Evolutionary conservation across 2,888 invertebrate genomes (phyloP), one percentile per base, ranked within the genome.

Genomic region (Herminia tarsipennalis): DNA sequence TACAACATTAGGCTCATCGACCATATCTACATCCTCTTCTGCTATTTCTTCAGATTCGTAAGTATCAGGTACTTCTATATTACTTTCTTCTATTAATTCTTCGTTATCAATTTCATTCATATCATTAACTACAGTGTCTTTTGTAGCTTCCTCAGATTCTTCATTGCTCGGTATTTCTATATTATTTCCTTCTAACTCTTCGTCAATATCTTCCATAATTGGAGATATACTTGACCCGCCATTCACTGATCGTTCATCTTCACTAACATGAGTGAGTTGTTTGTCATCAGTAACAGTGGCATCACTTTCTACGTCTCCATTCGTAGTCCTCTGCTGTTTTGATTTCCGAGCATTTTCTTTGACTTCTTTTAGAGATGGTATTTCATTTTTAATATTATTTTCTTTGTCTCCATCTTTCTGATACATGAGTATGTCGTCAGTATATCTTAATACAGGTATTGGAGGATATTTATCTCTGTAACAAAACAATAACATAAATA

Each of bases 401-500:
- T 49, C 25, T 21, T 38, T 36, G 14, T 51, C 37, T 8, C 44
- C 56, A 10, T 63, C 66, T 40, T 38, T 64, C 12, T 65, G 48
- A 12, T 64, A 65, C 3, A 59, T 57, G 24, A 73, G 40, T 29
- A 76, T 48, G 29, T 72, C 77, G 0, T 78, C 74, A 16, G 70
- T 64, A 27, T 60, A 65, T 52, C 73, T 68, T 2, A 73, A 16
- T n/a, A 49, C 29, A 2, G 81, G 75, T 24, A 69, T 56, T 5
- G 64, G 60, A 5, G 78, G 60, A 46, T 79, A 84, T 38, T 74
- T 75, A 3, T 78, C 78, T 50, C 84, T 84, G 66, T 1, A 72
- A 81, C 36, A 22, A 14, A 35, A 32, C 6, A 27, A 6, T 10
- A 16, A 25, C 12, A 9, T 3, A 6, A 16, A 16, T 5, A 4